phyloP scores from a whole-genome alignment of 2,888 invertebrate genomes.

The Pediacus dermestoides region DNA sequence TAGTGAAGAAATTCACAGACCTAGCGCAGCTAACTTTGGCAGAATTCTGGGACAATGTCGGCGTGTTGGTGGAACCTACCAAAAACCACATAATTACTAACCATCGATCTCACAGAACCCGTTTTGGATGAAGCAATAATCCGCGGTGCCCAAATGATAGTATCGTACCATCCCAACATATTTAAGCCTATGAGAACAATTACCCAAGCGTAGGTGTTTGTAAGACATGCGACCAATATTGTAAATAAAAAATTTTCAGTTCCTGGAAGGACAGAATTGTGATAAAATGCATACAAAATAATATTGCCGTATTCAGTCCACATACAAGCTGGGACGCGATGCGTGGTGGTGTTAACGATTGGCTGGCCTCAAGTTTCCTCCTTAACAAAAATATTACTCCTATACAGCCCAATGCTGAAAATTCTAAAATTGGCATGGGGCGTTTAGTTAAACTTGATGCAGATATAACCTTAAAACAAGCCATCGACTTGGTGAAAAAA shows the following conservation, averaged over 20 bases:
- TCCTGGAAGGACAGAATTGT: conserved; percentile 80
- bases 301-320: conserved; percentile 88
- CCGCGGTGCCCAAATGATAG: conserved; percentile 69
- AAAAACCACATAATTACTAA: conserved; percentile 59
- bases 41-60: conserved; percentile 94
- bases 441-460: conserved; percentile 54
- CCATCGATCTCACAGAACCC: conserved; percentile 88
- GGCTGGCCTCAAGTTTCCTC: conserved; percentile 79
- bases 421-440: conserved; percentile 54
- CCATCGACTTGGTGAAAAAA: conserved; percentile 64
- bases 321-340: conserved; percentile 89
- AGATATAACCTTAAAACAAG: conserved; percentile 56
- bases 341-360: conserved; percentile 85
- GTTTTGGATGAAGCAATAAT: conserved; percentile 79
- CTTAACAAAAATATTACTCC: conserved; percentile 35
- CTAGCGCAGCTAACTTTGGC: conserved; percentile 71
- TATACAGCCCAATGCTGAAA: conserved; percentile 37
- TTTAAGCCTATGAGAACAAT: conserved; percentile 80
- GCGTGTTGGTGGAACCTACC: conserved; percentile 79
- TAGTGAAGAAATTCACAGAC: conserved; percentile 57
- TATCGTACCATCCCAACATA: conserved; percentile 96
- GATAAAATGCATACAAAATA: conserved; percentile 73
- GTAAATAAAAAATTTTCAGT: too few relatives aligned
- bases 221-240: too few relatives aligned
- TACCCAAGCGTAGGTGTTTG: conserved; percentile 71